Base-by-base conservation (phyloP, 2,888 invertebrate species). In the Diadromus collaris region DNA sequence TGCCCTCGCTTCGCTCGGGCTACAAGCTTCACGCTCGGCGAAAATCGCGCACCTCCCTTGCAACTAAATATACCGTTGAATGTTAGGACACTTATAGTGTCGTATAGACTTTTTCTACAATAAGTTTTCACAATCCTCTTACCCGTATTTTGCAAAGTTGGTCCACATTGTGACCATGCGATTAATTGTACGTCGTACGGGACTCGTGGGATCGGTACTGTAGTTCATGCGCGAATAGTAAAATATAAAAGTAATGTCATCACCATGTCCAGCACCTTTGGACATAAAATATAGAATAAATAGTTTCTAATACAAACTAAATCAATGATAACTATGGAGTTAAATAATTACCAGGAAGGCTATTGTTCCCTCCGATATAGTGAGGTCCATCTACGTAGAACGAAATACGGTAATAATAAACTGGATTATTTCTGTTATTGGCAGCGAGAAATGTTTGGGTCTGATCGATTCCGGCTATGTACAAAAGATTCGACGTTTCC, bases 341-440 rank as follows among this genome's bases (percentile, higher is more conserved):
- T 3, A 51, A 19, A 24, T 16, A 67, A 29, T 56, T 0, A 79
- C 78, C 78, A 4, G 34, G 5, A 7, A 79, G 3, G 2, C 32
- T 44, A 48, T 13, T 27, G 32, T 75, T 71, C 2, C 0, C 0
- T 2, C 10, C 6, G 2, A 71, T 29, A 41, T 71, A 54, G 54
- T 75, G 71, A 19, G 75, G 54, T 32, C 32, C 19, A 0, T 46
- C 29, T 0, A 64, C 34, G 32, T 60, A 67, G 32, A 41, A 86
- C 9, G 82, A 76, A 13, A 83, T 60, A 24, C 77, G 76, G 56
- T 87, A 87, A 67, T 86, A 86, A 58, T 83, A 87, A 48, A 85
- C 61, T 4, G 83, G 80, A 1, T 58, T 51, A 0, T 76, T 72
- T 7, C 74, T 63, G 19, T 78, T 69, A 27, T 58, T 61, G 2